Percentiles rank a stretch among this genome's conserved stretches.
These are phyloP conservation scores for Montipora capitata DNA, from an alignment of 92 coral and sea anemone species.

Conservation along the genomic window DNA sequence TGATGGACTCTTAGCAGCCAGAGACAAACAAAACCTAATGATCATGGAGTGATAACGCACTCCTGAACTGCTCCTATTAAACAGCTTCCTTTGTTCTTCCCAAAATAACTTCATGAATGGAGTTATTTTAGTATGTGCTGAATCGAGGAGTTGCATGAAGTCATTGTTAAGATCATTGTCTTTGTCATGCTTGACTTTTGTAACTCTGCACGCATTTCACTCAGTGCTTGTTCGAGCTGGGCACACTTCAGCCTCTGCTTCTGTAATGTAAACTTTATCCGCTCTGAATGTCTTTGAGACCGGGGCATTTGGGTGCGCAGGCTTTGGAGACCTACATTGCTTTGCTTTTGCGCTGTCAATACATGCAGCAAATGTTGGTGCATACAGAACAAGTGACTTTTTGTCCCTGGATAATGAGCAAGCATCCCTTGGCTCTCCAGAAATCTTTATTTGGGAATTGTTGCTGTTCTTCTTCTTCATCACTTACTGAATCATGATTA, in stretches of 20 bases:
- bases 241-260: constrained; percentile 71
- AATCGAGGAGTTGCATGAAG: constrained; percentile 35
- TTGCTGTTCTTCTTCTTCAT: too few species aligned
- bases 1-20: constrained; percentile 77
- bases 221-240: constrained; percentile 55
- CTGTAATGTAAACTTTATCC: constrained; percentile 72
- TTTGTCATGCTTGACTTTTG: constrained; percentile 53
- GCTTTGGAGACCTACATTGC: constrained; percentile 42
- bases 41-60: constrained; percentile 80
- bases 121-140: constrained; percentile 30
- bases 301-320: constrained; percentile 71
- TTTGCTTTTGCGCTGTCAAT: constrained; percentile 58
- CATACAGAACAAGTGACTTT: too few species aligned
- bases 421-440: too few species aligned
- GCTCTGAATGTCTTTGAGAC: constrained; percentile 68
- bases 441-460: too few species aligned
- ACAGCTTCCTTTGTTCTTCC: constrained; percentile 68
- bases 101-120: constrained; percentile 44
- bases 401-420: too few species aligned
- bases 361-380: too few species aligned
- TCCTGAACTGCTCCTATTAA: constrained; percentile 57
- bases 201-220: constrained; percentile 63
- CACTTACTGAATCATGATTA: too few species aligned
- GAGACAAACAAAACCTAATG: constrained; percentile 73
- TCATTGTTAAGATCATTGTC: constrained; percentile 66